Base-by-base conservation (phyloP, 2,888 invertebrate genomes). In the Cosmorhoe ocellata region DNA sequence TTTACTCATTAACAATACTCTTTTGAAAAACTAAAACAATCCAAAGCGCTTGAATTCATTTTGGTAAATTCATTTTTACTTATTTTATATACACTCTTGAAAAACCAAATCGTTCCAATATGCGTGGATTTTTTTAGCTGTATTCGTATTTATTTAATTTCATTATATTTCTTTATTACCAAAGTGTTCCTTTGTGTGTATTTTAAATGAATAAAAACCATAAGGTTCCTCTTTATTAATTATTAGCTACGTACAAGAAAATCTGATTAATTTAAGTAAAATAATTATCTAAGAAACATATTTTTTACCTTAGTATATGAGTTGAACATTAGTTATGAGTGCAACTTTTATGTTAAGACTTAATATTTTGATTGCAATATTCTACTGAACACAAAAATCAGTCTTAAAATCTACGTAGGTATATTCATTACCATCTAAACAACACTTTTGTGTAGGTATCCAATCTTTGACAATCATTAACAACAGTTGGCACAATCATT, bases 401-500 rank as follows among this genome's bases (percentile, higher is more conserved):
- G 18, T 18, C 18, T 18, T 18, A 18, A 18, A 18, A 18, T 18
- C 18, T 4, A 18, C 18, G 18, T 18, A 18, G 18, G 18, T 18
- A n/a, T n/a, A 4, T 18, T 18, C 18, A 18, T 18, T 18, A 18
- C 18, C 18, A 18, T 18, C 18, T 18, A 18, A 18, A 18, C 18
- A 18, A 18, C 18, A 18, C 18, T n/a, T n/a, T n/a, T 37, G 18
- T 37, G 10, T 27, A 18, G 18, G 18, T 18, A 27, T 27, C 27
- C 31, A n/a, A 31, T 31, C 31, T 31, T 31, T 31, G 31, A 31
- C 31, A 31, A 13, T 28, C 11, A 43, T 32, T 34, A 24, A 33
- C 33, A 33, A 27, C 12, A 34, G 26, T 33, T n/a, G n/a, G n/a
- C n/a, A 44, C 13, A 44, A 13, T 33, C 33, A 43, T 22, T 22